Conservation (phyloP, 2,113 vertebrate species). For the Piaya cayana region DNA sequence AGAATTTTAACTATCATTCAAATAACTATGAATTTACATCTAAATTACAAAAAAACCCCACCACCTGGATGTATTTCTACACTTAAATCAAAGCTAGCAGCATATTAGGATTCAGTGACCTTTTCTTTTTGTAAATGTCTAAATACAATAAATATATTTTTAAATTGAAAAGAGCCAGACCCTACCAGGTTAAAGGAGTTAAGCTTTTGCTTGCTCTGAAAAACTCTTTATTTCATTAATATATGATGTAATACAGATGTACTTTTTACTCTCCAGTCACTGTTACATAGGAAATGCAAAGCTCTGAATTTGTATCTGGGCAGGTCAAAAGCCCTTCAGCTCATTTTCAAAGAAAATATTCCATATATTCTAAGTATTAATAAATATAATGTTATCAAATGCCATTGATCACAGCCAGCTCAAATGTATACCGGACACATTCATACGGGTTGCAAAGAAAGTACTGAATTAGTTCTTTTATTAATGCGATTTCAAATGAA, state of each 20-base stretch:
- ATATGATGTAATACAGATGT: not conserved
- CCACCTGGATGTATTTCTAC: not conserved
- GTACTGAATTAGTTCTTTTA: slow-evolving; percentile 15
- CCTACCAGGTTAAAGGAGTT: not conserved
- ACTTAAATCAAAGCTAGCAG: slow-evolving; percentile 31
- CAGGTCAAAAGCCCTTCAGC: not conserved
- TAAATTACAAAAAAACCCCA: not conserved
- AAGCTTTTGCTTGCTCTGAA: not conserved
- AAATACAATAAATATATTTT: not conserved
- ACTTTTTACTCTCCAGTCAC: not conserved
- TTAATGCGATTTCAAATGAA: slow-evolving; percentile 1
- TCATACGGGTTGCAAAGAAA: not conserved
- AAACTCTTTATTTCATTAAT: not conserved
- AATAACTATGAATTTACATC: not conserved
- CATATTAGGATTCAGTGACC: slow-evolving; percentile 6
- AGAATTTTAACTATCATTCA: not conserved
- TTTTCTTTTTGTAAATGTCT: not conserved
- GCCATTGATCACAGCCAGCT: not conserved
- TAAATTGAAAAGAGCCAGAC: not conserved
- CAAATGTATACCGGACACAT: not conserved
- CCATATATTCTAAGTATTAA: not conserved
- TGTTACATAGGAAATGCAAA: not conserved
- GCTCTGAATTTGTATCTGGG: not conserved
- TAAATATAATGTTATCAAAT: slow-evolving; percentile 4
- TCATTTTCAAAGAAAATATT: not conserved